phyloP scores from a whole-genome alignment of 2,797 vertebrate species.

The Rhynchonycteris naso region DNA sequence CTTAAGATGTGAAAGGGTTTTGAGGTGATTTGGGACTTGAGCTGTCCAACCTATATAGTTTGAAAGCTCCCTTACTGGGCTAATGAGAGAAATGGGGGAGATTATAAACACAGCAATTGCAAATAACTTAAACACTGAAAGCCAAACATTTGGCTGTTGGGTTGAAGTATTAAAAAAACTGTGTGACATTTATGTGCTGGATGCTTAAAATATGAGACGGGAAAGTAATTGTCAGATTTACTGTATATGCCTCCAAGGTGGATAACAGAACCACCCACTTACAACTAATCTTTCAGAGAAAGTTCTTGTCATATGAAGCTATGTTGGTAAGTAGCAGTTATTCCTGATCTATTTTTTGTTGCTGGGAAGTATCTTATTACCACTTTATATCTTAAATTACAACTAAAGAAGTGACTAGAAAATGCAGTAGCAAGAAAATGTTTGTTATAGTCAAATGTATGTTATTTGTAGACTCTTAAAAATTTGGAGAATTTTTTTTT shows the following conservation, averaged over 20 bases:
- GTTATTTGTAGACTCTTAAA: not conserved
- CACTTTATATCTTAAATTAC: not conserved
- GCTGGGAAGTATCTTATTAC: not conserved
- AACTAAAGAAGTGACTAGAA: not conserved
- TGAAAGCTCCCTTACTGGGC: not conserved
- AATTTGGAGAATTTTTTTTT: too few species aligned
- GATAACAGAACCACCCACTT: not conserved
- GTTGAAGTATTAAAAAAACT: not conserved
- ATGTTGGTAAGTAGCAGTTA: not conserved
- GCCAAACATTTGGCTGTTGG: not conserved
- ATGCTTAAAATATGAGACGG: not conserved
- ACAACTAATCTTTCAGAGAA: not conserved
- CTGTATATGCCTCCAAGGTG: not conserved
- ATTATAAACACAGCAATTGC: not conserved
- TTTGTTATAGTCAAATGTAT: not conserved
- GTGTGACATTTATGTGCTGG: not conserved
- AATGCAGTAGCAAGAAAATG: not conserved
- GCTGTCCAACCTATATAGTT: not conserved
- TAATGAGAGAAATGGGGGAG: not conserved
- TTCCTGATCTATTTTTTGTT: not conserved
- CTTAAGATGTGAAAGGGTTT: not conserved
- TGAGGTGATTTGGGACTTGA: not conserved
- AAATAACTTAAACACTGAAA: not conserved
- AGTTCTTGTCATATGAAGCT: not conserved
- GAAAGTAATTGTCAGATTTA: not conserved